Percentiles rank a stretch among this genome's conserved stretches.
Evolutionary conservation across 2,113 vertebrate genomes (phyloP).

Genomic region (Picathartes gymnocephalus): DNA sequence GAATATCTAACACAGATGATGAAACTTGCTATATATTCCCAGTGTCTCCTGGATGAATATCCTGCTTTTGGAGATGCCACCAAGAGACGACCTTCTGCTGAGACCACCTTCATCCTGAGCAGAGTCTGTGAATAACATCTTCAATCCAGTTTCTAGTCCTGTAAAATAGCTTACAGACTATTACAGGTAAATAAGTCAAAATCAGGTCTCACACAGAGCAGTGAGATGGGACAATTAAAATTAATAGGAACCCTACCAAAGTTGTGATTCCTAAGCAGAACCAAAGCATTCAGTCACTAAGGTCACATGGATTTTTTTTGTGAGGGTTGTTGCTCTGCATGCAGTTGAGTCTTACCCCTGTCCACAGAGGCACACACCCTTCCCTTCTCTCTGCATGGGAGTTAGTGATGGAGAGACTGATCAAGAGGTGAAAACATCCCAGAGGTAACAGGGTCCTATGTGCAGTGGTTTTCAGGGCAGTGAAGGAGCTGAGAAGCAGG

Average conservation of each 20-base stretch:
- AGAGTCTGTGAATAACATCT: neutral
- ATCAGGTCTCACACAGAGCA: neutral
- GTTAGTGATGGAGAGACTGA: neutral
- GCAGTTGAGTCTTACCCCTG: neutral
- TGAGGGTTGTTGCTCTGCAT: fast-evolving
- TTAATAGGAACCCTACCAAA: neutral
- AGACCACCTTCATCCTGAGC: neutral
- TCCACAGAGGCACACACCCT: neutral
- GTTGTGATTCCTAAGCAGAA: neutral
- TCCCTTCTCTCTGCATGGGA: neutral
- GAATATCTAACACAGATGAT: neutral
- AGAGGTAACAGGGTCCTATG: neutral
- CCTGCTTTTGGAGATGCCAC: neutral
- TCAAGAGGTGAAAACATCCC: neutral
- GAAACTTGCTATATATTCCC: neutral
- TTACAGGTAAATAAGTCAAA: neutral
- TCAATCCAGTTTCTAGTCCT: neutral
- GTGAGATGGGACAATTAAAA: neutral
- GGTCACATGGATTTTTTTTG: neutral
- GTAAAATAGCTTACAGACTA: neutral
- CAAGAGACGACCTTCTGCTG: neutral
- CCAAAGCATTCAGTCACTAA: neutral
- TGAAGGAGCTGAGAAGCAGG: neutral
- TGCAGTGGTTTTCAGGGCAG: neutral
- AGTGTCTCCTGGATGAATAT: neutral